These are phyloP conservation scores for Ryuthela nishihirai DNA, from an alignment of 2,888 invertebrate genomes.

Conservation along the genomic window DNA sequence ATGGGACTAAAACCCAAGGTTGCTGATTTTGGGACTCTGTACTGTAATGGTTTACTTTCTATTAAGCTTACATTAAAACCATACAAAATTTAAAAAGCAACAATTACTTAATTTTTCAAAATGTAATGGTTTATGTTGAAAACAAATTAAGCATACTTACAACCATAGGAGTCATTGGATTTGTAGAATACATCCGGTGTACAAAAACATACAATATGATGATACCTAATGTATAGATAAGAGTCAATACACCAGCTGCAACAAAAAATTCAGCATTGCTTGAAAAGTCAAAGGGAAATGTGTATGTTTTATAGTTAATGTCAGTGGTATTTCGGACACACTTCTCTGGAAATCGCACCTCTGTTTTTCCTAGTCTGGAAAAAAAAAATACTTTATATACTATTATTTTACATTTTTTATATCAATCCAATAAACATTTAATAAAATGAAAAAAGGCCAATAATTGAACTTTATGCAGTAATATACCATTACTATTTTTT, in stretches of 20 bases:
- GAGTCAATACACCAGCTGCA: conserved; percentile 64
- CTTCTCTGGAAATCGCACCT: conserved; percentile 19
- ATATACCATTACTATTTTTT: too few species aligned
- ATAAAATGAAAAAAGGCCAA: too few species aligned
- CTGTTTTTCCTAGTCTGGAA: conserved; percentile 21
- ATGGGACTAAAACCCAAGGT: too few species aligned
- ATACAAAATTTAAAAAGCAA: too few species aligned
- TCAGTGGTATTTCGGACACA: conserved; percentile 8
- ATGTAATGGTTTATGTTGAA: too few species aligned
- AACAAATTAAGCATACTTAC: conserved; percentile 18
- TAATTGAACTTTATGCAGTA: too few species aligned
- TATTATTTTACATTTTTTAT: too few species aligned
- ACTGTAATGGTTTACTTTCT: too few species aligned
- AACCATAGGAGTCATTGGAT: conserved; percentile 32
- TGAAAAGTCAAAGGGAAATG: conserved; percentile 52
- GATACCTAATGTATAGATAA: conserved; percentile 58
- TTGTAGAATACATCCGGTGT: conserved; percentile 31
- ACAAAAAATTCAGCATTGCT: conserved; percentile 66
- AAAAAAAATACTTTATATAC: neutral
- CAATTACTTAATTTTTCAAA: too few species aligned
- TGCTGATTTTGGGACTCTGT: too few species aligned
- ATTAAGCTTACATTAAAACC: too few species aligned
- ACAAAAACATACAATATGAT: conserved; percentile 54
- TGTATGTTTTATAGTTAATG: conserved; percentile 11
- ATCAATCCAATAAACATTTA: neutral